A percentile compares a stretch with the other conserved stretches of the same genome.
Conservation (phyloP, 53 echinoderm and acorn worm genomes). For the Apostichopus leukothele region DNA sequence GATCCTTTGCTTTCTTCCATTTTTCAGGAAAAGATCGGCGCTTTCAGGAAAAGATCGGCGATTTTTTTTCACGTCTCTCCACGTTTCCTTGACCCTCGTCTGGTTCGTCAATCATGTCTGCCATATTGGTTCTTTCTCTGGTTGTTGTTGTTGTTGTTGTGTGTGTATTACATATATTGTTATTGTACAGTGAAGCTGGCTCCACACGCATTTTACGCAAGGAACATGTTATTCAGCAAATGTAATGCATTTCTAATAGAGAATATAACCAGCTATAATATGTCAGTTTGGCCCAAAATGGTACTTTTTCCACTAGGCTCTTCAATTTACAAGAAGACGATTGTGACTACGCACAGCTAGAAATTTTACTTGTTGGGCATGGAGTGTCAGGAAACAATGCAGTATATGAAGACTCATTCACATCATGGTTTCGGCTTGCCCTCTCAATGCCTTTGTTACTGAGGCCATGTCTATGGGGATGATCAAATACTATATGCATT, state of each 20-base stretch:
- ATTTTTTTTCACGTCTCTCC: neutral
- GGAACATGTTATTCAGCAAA: no score
- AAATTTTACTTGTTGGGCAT: neutral
- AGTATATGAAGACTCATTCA: neutral
- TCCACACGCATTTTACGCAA: no score
- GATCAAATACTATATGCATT: slow-evolving; percentile 55
- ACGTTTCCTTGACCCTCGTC: slow-evolving; percentile 24
- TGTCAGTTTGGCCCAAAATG: no score
- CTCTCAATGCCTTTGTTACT: no score
- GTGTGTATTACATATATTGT: no score
- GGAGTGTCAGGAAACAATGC: neutral
- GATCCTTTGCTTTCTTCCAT: slow-evolving; percentile 13
- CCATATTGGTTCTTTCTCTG: no score
- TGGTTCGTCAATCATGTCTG: slow-evolving; percentile 6
- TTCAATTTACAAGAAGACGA: no score
- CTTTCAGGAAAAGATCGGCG: neutral
- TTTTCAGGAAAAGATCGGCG: slow-evolving; percentile 17
- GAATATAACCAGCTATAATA: no score
- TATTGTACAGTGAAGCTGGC: no score
- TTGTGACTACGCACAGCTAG: neutral
- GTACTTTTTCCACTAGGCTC: no score
- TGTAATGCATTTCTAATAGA: no score
- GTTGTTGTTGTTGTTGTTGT: no score
- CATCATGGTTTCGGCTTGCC: neutral
- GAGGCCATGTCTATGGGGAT: slow-evolving; percentile 43